Base-by-base conservation (phyloP, 2,888 invertebrate genomes). In the Esperia sulphurella region DNA sequence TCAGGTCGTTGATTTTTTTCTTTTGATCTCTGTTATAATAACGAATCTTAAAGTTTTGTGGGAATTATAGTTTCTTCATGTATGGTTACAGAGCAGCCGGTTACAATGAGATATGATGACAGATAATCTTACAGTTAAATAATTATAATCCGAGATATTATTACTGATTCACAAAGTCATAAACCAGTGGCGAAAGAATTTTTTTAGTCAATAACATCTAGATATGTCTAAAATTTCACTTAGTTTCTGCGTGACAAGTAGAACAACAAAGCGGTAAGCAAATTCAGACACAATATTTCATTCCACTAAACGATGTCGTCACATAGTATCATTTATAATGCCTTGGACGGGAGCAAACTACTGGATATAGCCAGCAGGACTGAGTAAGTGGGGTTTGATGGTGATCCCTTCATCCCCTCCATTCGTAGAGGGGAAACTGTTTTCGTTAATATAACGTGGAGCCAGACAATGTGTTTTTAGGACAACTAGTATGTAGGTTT, bases 271-370 rank as follows among this genome's bases (percentile, higher is more conserved):
- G 33, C 10, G 7, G 33, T 33, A 21, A 21, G 21, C 21, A 21
- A 21, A 21, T 21, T 10, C 10, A 33, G 33, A 33, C 8, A 33
- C 8, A 10, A 33, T 33, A 33, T 33, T 33, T 33, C 33, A 8
- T 13, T n/a, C 8, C n/a, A n/a, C 3, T 14, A 40, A 42, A 28
- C 38, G 12, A 38, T 30, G 29, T 39, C 30, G 41, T 46, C 28
- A 41, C 41, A 31, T 9, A n/a, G 37, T 9, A 45, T 41, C 49
- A 49, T 49, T 49, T 49, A 49, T 49, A 41, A 45, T 38, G 42
- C 31, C 41, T 29, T 8, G 29, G 45, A 41, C 48, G 43, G 49
- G 30, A 47, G 28, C 45, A 37, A 49, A 41, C 37, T 45, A 31
- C 10, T 21, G 42, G 30, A 38, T 45, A 45, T 41, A 41, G 29